Percentiles rank a stretch among this genome's conserved stretches.
phyloP scores from a whole-genome alignment of 1,140 invertebrate species.

The Gyrodactylus bullatarudis region DNA sequence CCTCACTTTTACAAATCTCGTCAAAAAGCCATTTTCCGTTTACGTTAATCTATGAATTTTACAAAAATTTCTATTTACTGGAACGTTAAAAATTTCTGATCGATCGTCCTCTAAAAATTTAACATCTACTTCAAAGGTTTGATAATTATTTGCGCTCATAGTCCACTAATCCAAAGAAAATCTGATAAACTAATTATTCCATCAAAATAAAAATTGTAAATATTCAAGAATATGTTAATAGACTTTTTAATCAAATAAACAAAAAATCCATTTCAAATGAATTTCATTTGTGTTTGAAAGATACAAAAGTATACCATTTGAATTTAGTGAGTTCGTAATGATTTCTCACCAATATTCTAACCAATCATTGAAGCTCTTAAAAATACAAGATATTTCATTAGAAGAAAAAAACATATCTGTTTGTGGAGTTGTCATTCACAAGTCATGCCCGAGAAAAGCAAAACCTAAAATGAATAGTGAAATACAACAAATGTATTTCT shows the following conservation, averaged over 20 bases:
- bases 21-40: not conserved
- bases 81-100: not conserved
- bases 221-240: not conserved
- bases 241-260: too few species aligned
- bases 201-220: not conserved
- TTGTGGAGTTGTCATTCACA: not conserved
- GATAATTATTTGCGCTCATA: not conserved
- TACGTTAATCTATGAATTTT: not conserved
- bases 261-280: not conserved
- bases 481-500: not conserved
- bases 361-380: not conserved
- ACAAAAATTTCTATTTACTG: not conserved
- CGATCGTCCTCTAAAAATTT: not conserved
- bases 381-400: not conserved
- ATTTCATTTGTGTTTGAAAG: not conserved
- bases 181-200: too few species aligned
- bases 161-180: not conserved
- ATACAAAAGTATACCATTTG: too few species aligned
- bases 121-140: not conserved
- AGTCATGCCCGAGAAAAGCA: not conserved
- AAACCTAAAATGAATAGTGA: too few species aligned
- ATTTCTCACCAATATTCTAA: not conserved
- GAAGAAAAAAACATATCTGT: not conserved
- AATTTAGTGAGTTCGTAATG: too few species aligned
- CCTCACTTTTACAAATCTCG: not conserved